These are phyloP conservation scores for Bombus sylvicola DNA, from an alignment of 1,140 invertebrate genomes.

Conservation along the genomic window DNA sequence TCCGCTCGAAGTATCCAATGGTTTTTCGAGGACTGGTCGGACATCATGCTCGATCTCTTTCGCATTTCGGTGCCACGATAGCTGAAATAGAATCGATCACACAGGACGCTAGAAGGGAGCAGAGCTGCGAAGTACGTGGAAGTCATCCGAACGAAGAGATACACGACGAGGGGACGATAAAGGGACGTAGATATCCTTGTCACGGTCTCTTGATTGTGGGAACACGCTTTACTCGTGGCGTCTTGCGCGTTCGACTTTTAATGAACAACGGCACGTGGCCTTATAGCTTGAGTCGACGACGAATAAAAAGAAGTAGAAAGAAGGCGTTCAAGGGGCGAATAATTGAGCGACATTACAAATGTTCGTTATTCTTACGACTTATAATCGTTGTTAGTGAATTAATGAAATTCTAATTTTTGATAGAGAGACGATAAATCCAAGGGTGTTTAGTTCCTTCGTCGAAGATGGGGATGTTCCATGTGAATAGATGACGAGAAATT, in stretches of 20 bases:
- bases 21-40: slow-evolving; percentile 20
- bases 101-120: not conserved
- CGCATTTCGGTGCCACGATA: not conserved
- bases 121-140: slow-evolving; percentile 21
- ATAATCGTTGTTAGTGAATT: not conserved
- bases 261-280: slow-evolving; percentile 27
- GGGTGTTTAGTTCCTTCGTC: not conserved
- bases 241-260: not conserved
- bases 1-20: slow-evolving; percentile 21
- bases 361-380: not conserved
- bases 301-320: slow-evolving; percentile 26
- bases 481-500: slow-evolving; percentile 28
- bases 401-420: not conserved
- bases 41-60: slow-evolving; percentile 8
- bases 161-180: not conserved
- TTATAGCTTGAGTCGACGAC: not conserved
- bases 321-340: not conserved
- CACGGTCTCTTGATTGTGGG: not conserved
- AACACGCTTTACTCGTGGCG: not conserved
- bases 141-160: slow-evolving; percentile 30
- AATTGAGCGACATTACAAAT: not conserved
- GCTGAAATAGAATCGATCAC: slow-evolving; percentile 4
- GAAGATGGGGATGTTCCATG: slow-evolving; percentile 10
- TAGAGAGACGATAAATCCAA: not conserved
- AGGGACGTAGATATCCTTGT: not conserved